phyloP scores from a whole-genome alignment of 2,113 vertebrate genomes.

The Callospermophilus lateralis region DNA sequence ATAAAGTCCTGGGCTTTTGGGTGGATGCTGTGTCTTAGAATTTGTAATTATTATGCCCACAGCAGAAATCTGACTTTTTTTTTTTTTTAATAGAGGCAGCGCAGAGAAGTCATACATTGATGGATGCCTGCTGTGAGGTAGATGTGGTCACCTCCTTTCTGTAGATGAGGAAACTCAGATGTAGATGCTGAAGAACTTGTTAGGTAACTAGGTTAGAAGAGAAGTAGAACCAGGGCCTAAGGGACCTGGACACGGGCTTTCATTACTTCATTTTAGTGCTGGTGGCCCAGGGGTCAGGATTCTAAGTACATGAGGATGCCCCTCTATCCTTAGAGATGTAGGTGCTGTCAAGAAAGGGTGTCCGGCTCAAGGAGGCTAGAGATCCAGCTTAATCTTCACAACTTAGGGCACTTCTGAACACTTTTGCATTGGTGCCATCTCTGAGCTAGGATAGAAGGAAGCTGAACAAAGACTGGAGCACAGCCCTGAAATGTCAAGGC shows the following conservation, averaged over 20 bases:
- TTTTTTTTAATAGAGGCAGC: not conserved
- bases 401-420: too few species aligned
- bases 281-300: not conserved
- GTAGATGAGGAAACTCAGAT: not conserved
- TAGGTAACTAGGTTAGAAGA: not conserved
- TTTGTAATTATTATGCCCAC: not conserved
- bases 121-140: not conserved
- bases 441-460: not conserved
- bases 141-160: not conserved
- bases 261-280: rapidly evolving
- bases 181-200: not conserved
- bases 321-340: not conserved
- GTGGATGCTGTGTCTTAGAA: not conserved
- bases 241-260: not conserved
- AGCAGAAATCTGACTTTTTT: not conserved
- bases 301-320: not conserved
- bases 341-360: not conserved
- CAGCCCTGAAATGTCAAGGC: not conserved
- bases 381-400: not conserved
- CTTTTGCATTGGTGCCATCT: not conserved
- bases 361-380: rapidly evolving
- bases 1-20: not conserved
- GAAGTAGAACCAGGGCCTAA: rapidly evolving
- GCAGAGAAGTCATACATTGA: not conserved
- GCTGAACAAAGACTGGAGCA: not conserved